Conservation (phyloP, 2,113 vertebrate genomes). For the Campylomormyrus tamandua region DNA sequence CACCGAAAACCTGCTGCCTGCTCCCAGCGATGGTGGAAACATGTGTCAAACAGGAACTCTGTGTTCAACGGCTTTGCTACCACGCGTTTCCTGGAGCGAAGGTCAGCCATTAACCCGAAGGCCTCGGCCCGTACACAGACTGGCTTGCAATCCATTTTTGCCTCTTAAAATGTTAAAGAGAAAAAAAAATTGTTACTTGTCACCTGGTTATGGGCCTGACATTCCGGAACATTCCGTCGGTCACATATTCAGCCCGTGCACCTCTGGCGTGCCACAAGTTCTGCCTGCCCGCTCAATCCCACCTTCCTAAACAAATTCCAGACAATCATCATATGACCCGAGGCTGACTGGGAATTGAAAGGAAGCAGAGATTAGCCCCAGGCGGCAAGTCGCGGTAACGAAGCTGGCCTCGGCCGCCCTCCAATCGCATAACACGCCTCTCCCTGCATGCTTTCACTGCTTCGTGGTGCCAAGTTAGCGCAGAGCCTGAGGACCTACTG, state of each 20-base stretch:
- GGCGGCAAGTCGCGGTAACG: neutral
- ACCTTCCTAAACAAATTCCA: neutral
- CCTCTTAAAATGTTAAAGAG: conserved; percentile 19
- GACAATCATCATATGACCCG: neutral
- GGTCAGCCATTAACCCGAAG: conserved; percentile 69
- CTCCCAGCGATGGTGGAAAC: conserved; percentile 49
- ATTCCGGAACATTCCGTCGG: neutral
- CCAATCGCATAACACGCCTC: neutral
- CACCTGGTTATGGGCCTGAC: neutral
- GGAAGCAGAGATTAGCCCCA: neutral
- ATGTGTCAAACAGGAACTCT: conserved; percentile 65
- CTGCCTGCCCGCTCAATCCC: neutral
- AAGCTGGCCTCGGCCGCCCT: neutral
- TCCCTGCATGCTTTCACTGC: conserved; percentile 22
- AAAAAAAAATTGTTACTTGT: neutral
- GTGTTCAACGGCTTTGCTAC: conserved; percentile 58
- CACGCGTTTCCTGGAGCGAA: conserved; percentile 70
- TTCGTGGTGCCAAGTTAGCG: conserved; percentile 19
- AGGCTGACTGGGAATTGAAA: neutral
- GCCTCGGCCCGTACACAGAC: conserved; percentile 67
- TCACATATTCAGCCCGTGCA: neutral
- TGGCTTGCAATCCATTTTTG: conserved; percentile 69
- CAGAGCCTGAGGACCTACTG: conserved; percentile 25
- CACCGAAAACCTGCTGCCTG: neutral
- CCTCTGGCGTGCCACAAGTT: neutral